Base-by-base conservation (phyloP, 2,113 vertebrate genomes). In the Saccopteryx bilineata region DNA sequence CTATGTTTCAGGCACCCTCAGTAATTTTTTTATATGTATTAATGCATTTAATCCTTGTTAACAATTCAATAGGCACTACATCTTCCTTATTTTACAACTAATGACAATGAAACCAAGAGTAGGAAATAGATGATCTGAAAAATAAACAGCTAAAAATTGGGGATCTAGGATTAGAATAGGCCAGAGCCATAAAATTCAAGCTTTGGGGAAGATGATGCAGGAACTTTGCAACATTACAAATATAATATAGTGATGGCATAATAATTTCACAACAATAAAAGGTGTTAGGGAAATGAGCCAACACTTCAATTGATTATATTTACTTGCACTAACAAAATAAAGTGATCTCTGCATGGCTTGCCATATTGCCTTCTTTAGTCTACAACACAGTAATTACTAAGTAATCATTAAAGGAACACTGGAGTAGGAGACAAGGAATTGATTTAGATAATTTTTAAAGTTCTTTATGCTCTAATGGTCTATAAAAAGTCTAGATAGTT, bases 11-110 rank as follows among this genome's bases (percentile, higher is more conserved):
- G 48, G 39, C 23, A 83, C 89, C 83, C 24, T 88, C 68, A 5
- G n/a, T 88, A 86, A 58, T 76, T 52, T 82, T 96, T 93, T 88
- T 92, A 94, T 74, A 80, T 52, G 8, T 52, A 58, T 83, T 88
- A 90, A 50, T 63, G 75, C 78, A 89, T 87, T 69, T 74, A 92
- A 85, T 68, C 10, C 60, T 91, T 79, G 31, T 72, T 46, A 79
- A 46, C 23, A 88, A 39, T 78, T 28, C 33, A 68, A 58, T 39
- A 74, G 50, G 52, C 80, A 65, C 31, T 21, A 52, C n/a, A 13
- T 69, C 69, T 18, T 83, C 17, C 31, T 93, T 74, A 28, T 85
- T 94, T 97, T 93, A 17, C 26, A 86, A 86, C 86, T 75, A 21
- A 79, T 93, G 24, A 66, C 33, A 71, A 60, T 48, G 26, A 69